Evolutionary conservation across 2,797 vertebrate genomes (phyloP).

Genomic region (Tadarida brasiliensis): DNA sequence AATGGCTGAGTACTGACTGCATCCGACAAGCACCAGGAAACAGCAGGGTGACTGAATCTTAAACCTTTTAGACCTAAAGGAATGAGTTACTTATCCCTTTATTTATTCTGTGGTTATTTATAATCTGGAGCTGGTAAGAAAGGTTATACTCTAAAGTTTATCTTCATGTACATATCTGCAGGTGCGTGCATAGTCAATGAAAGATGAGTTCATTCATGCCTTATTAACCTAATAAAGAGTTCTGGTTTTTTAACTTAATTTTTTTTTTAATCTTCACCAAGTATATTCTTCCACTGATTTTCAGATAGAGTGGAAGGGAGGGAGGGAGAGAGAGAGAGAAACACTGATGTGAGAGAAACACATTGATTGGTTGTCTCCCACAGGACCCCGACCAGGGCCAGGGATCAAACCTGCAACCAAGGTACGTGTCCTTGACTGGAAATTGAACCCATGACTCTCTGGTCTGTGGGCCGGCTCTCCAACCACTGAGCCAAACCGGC

Average conservation of each 20-base stretch:
- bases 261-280: background rate
- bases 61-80: background rate
- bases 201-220: background rate
- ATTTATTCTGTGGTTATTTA: background rate
- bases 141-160: background rate
- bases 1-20: background rate
- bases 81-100: background rate
- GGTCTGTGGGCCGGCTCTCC: too few relatives aligned
- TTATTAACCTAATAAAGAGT: constrained; percentile 28
- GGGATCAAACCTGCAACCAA: too few relatives aligned
- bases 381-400: too few relatives aligned
- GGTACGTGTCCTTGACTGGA: too few relatives aligned
- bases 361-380: too few relatives aligned
- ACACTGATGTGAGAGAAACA: too few relatives aligned
- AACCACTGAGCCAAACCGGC: too few relatives aligned
- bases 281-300: too few relatives aligned
- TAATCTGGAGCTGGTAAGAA: background rate
- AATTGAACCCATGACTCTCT: too few relatives aligned
- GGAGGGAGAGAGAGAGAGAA: too few relatives aligned
- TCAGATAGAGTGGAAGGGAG: too few relatives aligned
- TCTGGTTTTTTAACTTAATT: background rate
- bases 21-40: background rate
- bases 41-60: background rate
- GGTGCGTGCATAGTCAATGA: background rate
- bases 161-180: background rate